Percentiles rank a stretch among this genome's conserved stretches.
Conservation (phyloP, 1,140 invertebrate genomes). For the Papilio machaon region DNA sequence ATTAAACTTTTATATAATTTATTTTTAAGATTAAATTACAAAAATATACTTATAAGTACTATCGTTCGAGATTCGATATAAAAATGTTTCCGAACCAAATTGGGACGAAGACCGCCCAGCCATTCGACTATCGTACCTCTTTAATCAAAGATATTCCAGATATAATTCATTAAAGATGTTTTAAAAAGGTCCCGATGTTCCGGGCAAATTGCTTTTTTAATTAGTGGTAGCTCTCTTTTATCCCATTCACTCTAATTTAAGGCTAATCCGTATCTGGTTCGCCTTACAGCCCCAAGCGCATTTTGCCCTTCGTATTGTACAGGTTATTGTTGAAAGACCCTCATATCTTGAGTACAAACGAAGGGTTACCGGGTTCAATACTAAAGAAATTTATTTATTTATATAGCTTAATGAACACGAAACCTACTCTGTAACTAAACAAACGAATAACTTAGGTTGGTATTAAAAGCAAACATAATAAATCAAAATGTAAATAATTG, state of each 20-base stretch:
- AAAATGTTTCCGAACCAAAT: neutral
- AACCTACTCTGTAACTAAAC: slow-evolving; percentile 51
- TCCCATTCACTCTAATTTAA: slow-evolving; percentile 71
- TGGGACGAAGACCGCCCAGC: neutral
- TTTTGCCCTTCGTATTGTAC: slow-evolving; percentile 64
- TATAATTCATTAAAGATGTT: slow-evolving; percentile 45
- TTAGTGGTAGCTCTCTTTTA: slow-evolving; percentile 64
- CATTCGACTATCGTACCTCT: slow-evolving; percentile 6
- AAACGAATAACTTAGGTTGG: slow-evolving; percentile 54
- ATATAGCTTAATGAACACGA: slow-evolving; percentile 31
- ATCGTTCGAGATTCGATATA: neutral
- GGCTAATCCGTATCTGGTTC: slow-evolving; percentile 64
- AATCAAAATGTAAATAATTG: slow-evolving; percentile 67
- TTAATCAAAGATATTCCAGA: slow-evolving; percentile 26
- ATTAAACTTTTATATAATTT: neutral
- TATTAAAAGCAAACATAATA: slow-evolving; percentile 71
- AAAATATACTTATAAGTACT: neutral
- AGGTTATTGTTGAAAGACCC: slow-evolving; percentile 66
- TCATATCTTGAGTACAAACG: slow-evolving; percentile 53
- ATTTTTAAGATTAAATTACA: neutral
- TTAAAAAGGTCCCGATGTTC: slow-evolving; percentile 54
- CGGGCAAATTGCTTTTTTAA: slow-evolving; percentile 76
- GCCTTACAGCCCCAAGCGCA: slow-evolving; percentile 56
- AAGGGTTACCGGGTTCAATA: slow-evolving; percentile 48
- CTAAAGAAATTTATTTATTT: slow-evolving; percentile 29